Conservation (phyloP, 1,140 invertebrate species). For the Hypothenemus hampei region DNA sequence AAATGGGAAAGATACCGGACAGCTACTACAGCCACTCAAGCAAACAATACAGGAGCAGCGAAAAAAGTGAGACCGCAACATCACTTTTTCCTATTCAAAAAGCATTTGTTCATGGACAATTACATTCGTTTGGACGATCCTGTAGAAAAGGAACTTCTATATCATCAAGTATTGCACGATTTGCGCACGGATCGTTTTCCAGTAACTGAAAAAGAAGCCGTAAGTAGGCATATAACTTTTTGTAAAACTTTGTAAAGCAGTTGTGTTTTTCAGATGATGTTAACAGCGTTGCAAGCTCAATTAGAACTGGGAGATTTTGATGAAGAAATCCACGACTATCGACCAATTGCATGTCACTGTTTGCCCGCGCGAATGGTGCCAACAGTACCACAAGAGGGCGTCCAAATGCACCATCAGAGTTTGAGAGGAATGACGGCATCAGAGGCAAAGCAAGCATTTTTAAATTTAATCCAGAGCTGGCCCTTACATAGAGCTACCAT, state of each 20-base stretch:
- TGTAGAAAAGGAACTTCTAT: conserved; percentile 93
- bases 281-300: conserved; percentile 90
- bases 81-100: conserved; percentile 80
- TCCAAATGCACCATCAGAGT: conserved; percentile 82
- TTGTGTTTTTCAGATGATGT: conserved; percentile 68
- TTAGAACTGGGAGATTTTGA: conserved; percentile 82
- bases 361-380: conserved; percentile 74
- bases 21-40: conserved; percentile 50
- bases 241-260: not conserved
- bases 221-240: conserved; percentile 57
- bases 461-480: conserved; percentile 93
- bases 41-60: conserved; percentile 41
- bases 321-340: conserved; percentile 65
- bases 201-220: conserved; percentile 87
- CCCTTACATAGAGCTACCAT: conserved; percentile 87
- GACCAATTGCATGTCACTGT: conserved; percentile 71
- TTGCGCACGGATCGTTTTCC: conserved; percentile 86
- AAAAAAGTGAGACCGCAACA: conserved; percentile 49
- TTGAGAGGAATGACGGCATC: conserved; percentile 77
- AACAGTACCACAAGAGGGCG: conserved; percentile 68
- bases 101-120: conserved; percentile 85
- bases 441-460: conserved; percentile 85
- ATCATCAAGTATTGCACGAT: conserved; percentile 89
- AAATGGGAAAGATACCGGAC: conserved; percentile 87
- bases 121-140: conserved; percentile 80